Conservation (phyloP, 1,140 invertebrate species). For the Globodera ellingtonae region DNA sequence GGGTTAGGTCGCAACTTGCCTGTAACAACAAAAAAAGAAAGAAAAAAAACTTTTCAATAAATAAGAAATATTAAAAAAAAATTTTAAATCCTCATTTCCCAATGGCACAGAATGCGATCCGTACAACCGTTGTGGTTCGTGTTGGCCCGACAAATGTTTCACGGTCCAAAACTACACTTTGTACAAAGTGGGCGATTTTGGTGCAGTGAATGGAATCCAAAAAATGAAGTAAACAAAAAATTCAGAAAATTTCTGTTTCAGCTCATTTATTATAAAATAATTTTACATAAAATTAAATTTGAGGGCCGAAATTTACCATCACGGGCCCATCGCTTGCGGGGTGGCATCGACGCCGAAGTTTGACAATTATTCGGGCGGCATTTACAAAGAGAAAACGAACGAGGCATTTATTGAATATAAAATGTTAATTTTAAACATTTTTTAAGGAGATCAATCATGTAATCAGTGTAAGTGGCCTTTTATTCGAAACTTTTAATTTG, state of each 20-base stretch:
- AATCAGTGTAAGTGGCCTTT: slow-evolving; percentile 5
- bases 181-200: slow-evolving; percentile 69
- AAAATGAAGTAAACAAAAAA: slow-evolving; percentile 66
- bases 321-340: slow-evolving; percentile 69
- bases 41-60: no score
- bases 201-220: slow-evolving; percentile 66
- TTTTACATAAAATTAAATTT: background rate
- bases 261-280: slow-evolving; percentile 40
- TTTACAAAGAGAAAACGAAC: slow-evolving; percentile 67
- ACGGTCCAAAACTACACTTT: slow-evolving; percentile 67
- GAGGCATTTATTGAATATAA: background rate
- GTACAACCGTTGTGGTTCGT: slow-evolving; percentile 68
- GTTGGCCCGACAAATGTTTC: slow-evolving; percentile 65
- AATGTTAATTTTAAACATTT: no score
- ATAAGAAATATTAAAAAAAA: no score
- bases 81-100: no score
- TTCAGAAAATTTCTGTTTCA: background rate
- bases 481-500: background rate
- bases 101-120: slow-evolving; percentile 30
- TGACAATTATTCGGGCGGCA: slow-evolving; percentile 68
- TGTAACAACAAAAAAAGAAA: no score
- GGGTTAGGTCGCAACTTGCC: no score
- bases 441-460: slow-evolving; percentile 23
- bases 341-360: slow-evolving; percentile 68
- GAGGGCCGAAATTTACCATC: slow-evolving; percentile 68